phyloP scores from a whole-genome alignment of 2,888 invertebrate genomes.

The Campoletis raptor region DNA sequence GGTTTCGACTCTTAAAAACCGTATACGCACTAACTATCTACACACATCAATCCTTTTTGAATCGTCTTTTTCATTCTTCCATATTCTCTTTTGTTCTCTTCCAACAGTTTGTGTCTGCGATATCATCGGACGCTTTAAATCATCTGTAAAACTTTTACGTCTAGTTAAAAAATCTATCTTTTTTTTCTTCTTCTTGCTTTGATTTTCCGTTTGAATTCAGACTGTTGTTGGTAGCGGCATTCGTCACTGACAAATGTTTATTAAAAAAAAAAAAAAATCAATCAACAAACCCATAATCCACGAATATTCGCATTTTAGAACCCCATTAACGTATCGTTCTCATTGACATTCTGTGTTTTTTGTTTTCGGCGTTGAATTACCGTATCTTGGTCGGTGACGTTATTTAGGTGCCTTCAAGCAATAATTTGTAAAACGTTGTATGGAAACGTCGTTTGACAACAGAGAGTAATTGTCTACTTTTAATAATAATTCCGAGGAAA shows the following conservation, averaged over 20 bases:
- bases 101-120: constrained; percentile 8
- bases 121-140: constrained; percentile 74
- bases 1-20: constrained; percentile 69
- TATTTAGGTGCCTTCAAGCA: constrained; percentile 12
- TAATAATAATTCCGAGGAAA: constrained; percentile 80
- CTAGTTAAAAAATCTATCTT: constrained; percentile 71
- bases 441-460: constrained; percentile 51
- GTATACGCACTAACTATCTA: constrained; percentile 74
- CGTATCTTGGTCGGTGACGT: constrained; percentile 20
- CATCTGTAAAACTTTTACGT: constrained; percentile 71
- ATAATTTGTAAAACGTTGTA: constrained; percentile 36
- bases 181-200: constrained; percentile 65
- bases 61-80: constrained; percentile 9
- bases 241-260: constrained; percentile 66
- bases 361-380: constrained; percentile 42
- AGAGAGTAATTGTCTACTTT: constrained; percentile 72
- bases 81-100: not conserved
- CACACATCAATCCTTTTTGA: constrained; percentile 73
- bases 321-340: constrained; percentile 18
- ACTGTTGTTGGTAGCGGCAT: constrained; percentile 62
- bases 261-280: constrained; percentile 23
- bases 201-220: constrained; percentile 75
- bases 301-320: constrained; percentile 51
- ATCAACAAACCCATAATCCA: constrained; percentile 39
- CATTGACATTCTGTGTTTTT: constrained; percentile 18